Conservation (phyloP, 2,888 invertebrate genomes). For the Dusona sp. region DNA sequence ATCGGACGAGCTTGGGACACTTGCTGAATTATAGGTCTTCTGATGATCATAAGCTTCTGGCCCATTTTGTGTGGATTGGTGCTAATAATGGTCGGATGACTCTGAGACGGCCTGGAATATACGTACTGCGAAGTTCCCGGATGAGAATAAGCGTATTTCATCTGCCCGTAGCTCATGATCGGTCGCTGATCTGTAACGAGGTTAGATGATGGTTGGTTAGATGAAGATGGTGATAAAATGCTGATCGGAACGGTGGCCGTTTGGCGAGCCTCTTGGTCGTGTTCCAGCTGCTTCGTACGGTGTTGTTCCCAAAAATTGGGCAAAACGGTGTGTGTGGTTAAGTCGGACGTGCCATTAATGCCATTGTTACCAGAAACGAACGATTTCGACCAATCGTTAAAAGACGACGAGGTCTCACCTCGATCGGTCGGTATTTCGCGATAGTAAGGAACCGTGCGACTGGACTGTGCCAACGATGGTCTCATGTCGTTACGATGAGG, state of each 20-base stretch:
- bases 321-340: neutral
- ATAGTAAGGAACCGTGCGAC: slow-evolving; percentile 33
- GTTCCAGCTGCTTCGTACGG: slow-evolving; percentile 69
- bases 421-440: slow-evolving; percentile 45
- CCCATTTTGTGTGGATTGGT: slow-evolving; percentile 82
- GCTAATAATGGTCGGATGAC: slow-evolving; percentile 38
- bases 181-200: slow-evolving; percentile 82
- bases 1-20: slow-evolving; percentile 50
- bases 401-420: neutral
- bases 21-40: slow-evolving; percentile 71
- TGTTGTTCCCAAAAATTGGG: slow-evolving; percentile 64
- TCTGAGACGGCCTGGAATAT: slow-evolving; percentile 56
- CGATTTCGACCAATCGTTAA: slow-evolving; percentile 33
- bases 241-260: slow-evolving; percentile 44
- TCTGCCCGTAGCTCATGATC: slow-evolving; percentile 77
- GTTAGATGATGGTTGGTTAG: slow-evolving; percentile 83
- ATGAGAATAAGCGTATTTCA: slow-evolving; percentile 76
- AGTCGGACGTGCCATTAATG: slow-evolving; percentile 30
- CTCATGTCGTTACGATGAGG: slow-evolving; percentile 47
- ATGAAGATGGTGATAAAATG: slow-evolving; percentile 51
- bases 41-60: slow-evolving; percentile 78
- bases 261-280: slow-evolving; percentile 73
- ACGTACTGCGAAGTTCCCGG: slow-evolving; percentile 67
- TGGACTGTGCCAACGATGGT: slow-evolving; percentile 49
- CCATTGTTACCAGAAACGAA: slow-evolving; percentile 23